phyloP scores from a whole-genome alignment of 1,140 invertebrate species.

The Vollenhovia emeryi region DNA sequence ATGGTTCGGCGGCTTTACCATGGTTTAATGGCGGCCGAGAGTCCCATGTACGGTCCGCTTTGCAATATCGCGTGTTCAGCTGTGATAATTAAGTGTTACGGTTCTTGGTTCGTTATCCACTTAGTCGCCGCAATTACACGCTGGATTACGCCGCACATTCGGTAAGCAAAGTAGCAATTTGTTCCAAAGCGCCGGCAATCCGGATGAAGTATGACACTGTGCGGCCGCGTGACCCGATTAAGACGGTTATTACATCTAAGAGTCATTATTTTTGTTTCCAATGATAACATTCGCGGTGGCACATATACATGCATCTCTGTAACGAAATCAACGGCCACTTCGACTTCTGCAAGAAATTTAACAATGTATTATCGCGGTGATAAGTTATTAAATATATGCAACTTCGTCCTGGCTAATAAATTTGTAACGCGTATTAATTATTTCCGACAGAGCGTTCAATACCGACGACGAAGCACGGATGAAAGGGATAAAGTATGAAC shows the following conservation, averaged over 20 bases:
- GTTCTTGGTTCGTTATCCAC: constrained; percentile 69
- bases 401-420: neutral
- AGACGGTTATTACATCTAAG: constrained; percentile 49
- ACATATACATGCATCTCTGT: neutral
- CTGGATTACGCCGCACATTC: constrained; percentile 61
- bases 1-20: constrained; percentile 29
- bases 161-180: constrained; percentile 64
- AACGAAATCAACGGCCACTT: neutral
- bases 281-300: neutral
- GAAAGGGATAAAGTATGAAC: no score
- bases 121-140: constrained; percentile 65
- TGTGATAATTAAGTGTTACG: constrained; percentile 69
- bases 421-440: no score
- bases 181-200: constrained; percentile 50
- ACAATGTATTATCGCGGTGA: neutral
- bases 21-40: constrained; percentile 46
- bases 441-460: no score
- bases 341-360: neutral
- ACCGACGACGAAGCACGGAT: no score
- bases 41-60: constrained; percentile 38
- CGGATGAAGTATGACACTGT: constrained; percentile 39
- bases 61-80: constrained; percentile 65
- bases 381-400: neutral
- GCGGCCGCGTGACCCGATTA: constrained; percentile 26
- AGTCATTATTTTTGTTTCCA: constrained; percentile 25